Base-by-base conservation (phyloP, 2,888 invertebrate species). In the Drosophila tanythrix region DNA sequence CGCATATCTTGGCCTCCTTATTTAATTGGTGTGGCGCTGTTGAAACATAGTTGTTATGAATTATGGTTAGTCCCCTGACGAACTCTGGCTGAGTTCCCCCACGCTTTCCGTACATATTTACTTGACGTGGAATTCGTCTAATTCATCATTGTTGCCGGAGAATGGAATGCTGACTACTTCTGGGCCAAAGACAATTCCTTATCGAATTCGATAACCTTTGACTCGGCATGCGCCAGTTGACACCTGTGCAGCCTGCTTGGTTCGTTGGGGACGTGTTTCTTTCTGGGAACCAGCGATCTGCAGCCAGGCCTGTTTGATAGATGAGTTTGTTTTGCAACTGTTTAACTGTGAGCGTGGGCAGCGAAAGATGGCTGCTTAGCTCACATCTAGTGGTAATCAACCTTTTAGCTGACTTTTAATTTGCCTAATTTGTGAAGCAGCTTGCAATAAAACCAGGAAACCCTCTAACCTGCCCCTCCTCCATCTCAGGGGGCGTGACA, bases 121-220 rank as follows among this genome's bases (percentile, higher is more conserved):
- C 61, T 62, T 70, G 74, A 65, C 67, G 58, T 36, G 48, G 40
- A 79, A 62, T 43, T 52, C 46, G 36, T 66, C 68, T 55, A 84
- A 87, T 88, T 79, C 79, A 82, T 83, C 83, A 88, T 79, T 66
- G 55, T 74, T 63, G 56, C 63, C 13, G 27, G 13, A 25, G 38
- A 43, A 21, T 27, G 52, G 68, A 76, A 65, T 68, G 71, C 50
- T 85, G 69, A 70, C 59, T 73, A 52, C 56, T 63, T 73, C 59
- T 36, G 21, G 33, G 53, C 43, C 27, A 36, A 25, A 60, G 10
- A 52, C 31, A 77, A 58, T 62, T 66, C 35, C 7, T 38, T 11
- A 27, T 18, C 25, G 3, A 40, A 10, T 36, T 43, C 11, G 35
- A 40, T 36, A 18, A 31, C 15, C n/a, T n/a, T 3, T 21, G 29